These are phyloP conservation scores for Perodicticus potto DNA, from an alignment of 2,797 vertebrate species.

Conservation along the genomic window DNA sequence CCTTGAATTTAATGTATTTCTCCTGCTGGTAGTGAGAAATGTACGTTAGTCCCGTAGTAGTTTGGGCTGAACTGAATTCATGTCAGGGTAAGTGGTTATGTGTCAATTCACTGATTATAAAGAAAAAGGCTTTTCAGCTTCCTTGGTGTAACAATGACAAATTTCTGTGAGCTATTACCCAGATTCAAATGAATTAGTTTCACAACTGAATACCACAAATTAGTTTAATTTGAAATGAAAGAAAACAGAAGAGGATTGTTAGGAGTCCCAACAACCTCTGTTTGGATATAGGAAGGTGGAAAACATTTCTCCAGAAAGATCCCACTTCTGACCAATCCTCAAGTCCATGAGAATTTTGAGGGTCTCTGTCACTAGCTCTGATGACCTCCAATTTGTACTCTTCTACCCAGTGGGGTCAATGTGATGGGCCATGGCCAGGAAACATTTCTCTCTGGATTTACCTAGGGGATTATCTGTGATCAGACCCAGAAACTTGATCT, in stretches of 20 bases:
- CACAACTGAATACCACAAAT: not conserved
- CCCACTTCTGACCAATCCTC: not conserved
- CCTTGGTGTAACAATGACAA: not conserved
- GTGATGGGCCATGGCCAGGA: not conserved
- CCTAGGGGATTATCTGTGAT: not conserved
- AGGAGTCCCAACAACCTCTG: not conserved
- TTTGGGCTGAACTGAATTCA: not conserved
- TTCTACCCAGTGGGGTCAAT: not conserved
- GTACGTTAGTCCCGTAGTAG: not conserved
- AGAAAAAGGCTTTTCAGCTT: not conserved
- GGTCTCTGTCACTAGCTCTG: not conserved
- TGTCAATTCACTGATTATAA: not conserved
- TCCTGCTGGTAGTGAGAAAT: not conserved
- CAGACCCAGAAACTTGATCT: not conserved
- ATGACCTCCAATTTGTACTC: not conserved
- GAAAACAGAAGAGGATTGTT: conserved; percentile 11
- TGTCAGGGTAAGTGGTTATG: not conserved
- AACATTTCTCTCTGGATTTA: not conserved
- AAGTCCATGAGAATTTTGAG: not conserved
- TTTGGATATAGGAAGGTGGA: not conserved
- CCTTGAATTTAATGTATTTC: not conserved
- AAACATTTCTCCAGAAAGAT: conserved; percentile 19
- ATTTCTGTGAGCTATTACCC: not conserved
- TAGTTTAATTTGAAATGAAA: conserved; percentile 59
- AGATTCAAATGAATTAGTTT: not conserved